Evolutionary conservation across 2,797 vertebrate genomes (phyloP).

Genomic region (Falco biarmicus): DNA sequence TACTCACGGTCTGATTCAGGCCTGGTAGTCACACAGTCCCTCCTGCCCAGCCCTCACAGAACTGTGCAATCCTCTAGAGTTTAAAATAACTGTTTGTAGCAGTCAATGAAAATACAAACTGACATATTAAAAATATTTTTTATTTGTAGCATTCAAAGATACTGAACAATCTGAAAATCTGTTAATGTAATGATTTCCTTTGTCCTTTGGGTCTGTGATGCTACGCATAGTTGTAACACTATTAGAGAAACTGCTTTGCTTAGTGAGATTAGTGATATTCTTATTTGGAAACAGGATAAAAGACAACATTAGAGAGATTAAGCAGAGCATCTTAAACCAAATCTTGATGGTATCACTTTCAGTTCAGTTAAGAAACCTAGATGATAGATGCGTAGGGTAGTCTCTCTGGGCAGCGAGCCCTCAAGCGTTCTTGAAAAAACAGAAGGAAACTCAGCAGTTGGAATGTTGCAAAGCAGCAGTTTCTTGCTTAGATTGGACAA

Average conservation of each 20-base stretch:
- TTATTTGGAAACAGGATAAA: not conserved
- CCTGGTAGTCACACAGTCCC: rapidly evolving
- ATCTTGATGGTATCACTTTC: not conserved
- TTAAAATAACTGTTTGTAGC: not conserved
- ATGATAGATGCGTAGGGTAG: not conserved
- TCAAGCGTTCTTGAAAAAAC: not conserved
- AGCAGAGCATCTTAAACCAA: not conserved
- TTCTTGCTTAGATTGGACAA: not conserved
- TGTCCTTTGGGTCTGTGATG: not conserved
- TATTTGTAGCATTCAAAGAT: not conserved
- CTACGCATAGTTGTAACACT: not conserved
- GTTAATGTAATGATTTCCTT: not conserved
- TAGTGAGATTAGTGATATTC: not conserved
- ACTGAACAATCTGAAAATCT: not conserved
- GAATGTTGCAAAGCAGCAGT: not conserved
- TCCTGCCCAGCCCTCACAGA: not conserved
- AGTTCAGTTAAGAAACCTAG: not conserved
- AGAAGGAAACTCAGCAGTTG: not conserved
- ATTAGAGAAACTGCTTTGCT: not conserved
- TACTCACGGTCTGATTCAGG: not conserved
- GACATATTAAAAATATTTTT: not conserved
- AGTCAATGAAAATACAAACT: not conserved
- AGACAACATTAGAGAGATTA: not conserved
- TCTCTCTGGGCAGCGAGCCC: not conserved
- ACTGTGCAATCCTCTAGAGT: not conserved